A percentile compares a stretch with the other conserved stretches of the same genome.
Evolutionary conservation across 2,797 vertebrate genomes (phyloP).

Genomic region (Coreius guichenoti): DNA sequence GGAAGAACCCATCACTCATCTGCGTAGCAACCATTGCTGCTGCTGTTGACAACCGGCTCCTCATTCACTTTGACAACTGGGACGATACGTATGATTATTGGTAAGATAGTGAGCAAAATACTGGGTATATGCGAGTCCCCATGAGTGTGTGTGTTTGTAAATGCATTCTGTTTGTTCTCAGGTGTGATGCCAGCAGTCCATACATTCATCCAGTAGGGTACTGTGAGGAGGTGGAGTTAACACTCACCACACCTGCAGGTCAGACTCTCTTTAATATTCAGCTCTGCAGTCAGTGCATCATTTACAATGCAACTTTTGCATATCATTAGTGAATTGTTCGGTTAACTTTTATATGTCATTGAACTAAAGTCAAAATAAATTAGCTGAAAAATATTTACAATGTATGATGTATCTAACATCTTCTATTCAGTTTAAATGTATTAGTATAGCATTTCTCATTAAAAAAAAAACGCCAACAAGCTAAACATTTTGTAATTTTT

Average conservation of each 20-base stretch:
- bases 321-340: neutral
- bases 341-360: neutral
- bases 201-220: constrained; percentile 85
- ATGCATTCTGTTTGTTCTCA: constrained; percentile 48
- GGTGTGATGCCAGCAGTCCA: constrained; percentile 85
- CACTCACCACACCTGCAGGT: constrained; percentile 89
- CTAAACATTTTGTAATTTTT: no score
- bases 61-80: constrained; percentile 86
- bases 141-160: constrained; percentile 16
- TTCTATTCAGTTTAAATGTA: neutral
- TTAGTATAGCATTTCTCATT: neutral
- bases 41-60: constrained; percentile 83
- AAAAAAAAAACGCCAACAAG: neutral
- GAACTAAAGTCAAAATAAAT: neutral
- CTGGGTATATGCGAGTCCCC: neutral
- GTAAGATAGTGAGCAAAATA: constrained; percentile 61
- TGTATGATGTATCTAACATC: neutral
- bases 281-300: neutral
- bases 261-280: constrained; percentile 59
- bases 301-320: neutral
- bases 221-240: constrained; percentile 85
- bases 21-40: constrained; percentile 82
- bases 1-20: constrained; percentile 80
- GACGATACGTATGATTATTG: constrained; percentile 85
- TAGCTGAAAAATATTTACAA: neutral